phyloP scores from a whole-genome alignment of 2,797 vertebrate species.

The Smutsia gigantea region DNA sequence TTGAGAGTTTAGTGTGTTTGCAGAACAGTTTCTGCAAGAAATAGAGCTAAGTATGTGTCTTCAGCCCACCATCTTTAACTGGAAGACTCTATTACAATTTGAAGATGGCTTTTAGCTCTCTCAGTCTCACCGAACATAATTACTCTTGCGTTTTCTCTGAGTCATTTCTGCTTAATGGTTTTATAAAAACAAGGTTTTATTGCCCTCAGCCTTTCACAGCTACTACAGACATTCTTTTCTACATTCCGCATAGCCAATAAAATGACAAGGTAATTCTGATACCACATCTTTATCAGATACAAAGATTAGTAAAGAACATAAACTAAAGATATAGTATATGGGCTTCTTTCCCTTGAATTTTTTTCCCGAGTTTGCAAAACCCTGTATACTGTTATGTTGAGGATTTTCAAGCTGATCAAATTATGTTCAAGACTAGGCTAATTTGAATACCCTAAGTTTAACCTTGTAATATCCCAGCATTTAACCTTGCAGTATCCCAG shows the following conservation, averaged over 20 bases:
- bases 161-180: conserved; percentile 54
- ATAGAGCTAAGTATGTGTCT: not conserved
- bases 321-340: conserved; percentile 7
- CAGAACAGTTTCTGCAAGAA: not conserved
- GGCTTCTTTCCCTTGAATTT: not conserved
- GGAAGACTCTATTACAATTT: not conserved
- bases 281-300: conserved; percentile 51
- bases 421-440: not conserved
- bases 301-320: conserved; percentile 50
- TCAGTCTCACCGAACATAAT: conserved; percentile 23
- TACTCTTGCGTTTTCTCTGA: conserved; percentile 18
- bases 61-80: not conserved
- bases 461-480: not conserved
- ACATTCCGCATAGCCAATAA: conserved; percentile 44
- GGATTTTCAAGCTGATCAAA: conserved; percentile 14
- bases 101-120: conserved; percentile 24
- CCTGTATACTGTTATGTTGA: not conserved
- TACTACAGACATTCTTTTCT: conserved; percentile 49
- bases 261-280: conserved; percentile 65
- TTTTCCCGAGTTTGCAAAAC: not conserved
- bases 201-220: conserved; percentile 35
- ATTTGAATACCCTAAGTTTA: not conserved
- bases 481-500: not conserved
- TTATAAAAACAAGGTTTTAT: conserved; percentile 46
- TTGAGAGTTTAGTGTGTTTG: not conserved